A percentile compares a stretch with the other conserved stretches of the same genome.
phyloP scores from a whole-genome alignment of 2,113 vertebrate species.

The Orycteropus afer region DNA sequence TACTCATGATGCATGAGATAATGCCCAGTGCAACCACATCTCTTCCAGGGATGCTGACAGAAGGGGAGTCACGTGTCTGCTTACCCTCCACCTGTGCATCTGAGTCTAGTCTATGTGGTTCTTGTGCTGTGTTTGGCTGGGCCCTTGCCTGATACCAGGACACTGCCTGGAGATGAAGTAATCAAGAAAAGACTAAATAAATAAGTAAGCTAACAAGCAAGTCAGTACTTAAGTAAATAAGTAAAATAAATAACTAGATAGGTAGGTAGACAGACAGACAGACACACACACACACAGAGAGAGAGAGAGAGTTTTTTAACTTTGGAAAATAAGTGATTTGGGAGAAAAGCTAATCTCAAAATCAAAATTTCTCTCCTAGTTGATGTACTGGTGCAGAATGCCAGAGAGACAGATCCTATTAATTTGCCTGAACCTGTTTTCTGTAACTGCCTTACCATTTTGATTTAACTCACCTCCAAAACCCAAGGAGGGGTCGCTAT shows the following conservation, averaged over 20 bases:
- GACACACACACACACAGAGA: neutral
- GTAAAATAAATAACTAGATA: neutral
- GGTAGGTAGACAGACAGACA: too few relatives aligned
- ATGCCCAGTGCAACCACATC: neutral
- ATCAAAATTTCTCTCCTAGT: neutral
- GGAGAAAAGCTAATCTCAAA: neutral
- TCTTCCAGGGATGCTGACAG: neutral
- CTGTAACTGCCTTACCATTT: slow-evolving; percentile 18
- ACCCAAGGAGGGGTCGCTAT: too few relatives aligned
- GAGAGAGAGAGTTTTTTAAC: neutral
- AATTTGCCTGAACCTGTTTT: neutral
- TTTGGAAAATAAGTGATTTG: neutral
- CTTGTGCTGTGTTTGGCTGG: neutral
- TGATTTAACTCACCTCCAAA: too few relatives aligned
- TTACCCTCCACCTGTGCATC: neutral
- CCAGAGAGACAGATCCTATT: neutral
- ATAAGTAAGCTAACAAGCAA: neutral
- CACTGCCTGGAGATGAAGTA: neutral
- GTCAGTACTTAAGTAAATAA: too few relatives aligned
- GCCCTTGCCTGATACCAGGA: neutral
- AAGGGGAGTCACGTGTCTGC: neutral
- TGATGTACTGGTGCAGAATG: neutral
- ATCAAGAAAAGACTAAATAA: neutral
- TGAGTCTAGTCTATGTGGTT: neutral
- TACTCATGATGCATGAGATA: accelerated